Conservation (phyloP, 2,797 vertebrate species). For the Lacerta viridis region DNA sequence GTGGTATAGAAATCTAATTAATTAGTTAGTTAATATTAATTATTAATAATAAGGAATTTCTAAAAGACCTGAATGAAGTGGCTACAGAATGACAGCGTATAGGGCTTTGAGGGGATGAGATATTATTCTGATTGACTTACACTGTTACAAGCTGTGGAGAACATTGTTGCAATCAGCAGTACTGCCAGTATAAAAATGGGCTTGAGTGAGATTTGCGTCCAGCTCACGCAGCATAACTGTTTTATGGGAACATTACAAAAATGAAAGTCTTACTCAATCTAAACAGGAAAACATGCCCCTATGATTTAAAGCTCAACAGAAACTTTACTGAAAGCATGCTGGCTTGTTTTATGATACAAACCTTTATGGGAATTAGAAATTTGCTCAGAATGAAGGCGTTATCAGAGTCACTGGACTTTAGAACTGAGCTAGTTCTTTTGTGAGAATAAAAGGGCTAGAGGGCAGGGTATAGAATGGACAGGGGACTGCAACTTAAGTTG, state of each 20-base stretch:
- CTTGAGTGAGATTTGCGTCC: background rate
- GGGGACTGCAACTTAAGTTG: background rate
- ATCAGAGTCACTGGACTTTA: slow-evolving; percentile 22
- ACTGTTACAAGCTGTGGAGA: slow-evolving; percentile 14
- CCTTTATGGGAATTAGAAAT: slow-evolving; percentile 3
- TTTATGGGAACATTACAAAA: slow-evolving; percentile 37
- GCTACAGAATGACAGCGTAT: slow-evolving; percentile 27
- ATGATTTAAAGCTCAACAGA: slow-evolving; percentile 17
- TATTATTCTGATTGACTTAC: slow-evolving; percentile 17
- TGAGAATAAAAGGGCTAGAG: background rate
- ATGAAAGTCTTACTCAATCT: background rate
- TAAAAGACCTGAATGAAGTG: slow-evolving; percentile 2
- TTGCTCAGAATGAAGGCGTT: background rate
- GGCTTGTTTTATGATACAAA: slow-evolving; percentile 38
- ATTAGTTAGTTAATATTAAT: too few species aligned
- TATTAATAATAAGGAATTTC: slow-evolving; percentile 42
- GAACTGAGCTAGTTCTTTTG: background rate
- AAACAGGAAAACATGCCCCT: background rate
- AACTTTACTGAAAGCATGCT: slow-evolving; percentile 17
- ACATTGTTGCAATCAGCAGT: slow-evolving; percentile 31
- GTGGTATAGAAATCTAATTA: too few species aligned
- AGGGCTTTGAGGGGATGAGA: slow-evolving; percentile 19
- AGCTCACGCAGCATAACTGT: background rate
- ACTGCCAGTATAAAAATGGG: slow-evolving; percentile 7
- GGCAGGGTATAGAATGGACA: fast-evolving